These are phyloP conservation scores for Lethrus apterus DNA, from an alignment of 1,140 invertebrate species.

Conservation along the genomic window DNA sequence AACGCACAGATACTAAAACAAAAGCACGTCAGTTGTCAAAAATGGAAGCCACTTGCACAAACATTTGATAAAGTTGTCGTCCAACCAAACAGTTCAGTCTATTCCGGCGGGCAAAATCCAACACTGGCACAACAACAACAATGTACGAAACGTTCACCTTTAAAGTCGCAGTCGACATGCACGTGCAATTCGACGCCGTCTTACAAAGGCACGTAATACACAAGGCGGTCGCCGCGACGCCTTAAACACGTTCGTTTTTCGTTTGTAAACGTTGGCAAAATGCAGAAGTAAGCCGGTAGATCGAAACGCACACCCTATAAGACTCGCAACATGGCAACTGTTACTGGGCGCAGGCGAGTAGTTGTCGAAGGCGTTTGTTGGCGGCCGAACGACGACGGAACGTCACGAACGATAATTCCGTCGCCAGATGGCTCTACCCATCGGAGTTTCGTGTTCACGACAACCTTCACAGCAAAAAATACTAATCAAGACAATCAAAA, in stretches of 20 bases:
- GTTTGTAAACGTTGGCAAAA: not conserved
- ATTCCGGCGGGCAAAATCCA: too few species aligned
- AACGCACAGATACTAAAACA: constrained; percentile 2
- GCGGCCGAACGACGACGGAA: too few species aligned
- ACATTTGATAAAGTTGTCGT: too few species aligned
- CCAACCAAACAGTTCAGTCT: too few species aligned
- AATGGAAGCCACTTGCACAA: constrained; percentile 2
- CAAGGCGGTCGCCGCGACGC: not conserved
- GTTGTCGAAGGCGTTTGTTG: constrained; percentile 12
- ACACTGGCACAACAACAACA: too few species aligned
- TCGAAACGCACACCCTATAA: constrained; percentile 23
- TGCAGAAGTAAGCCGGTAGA: not conserved
- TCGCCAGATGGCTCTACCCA: too few species aligned
- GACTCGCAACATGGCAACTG: constrained; percentile 35
- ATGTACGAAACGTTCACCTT: constrained; percentile 9
- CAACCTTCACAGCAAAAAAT: too few species aligned
- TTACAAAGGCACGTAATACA: not conserved
- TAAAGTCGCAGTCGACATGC: not conserved
- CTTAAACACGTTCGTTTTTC: not conserved
- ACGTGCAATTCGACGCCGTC: constrained; percentile 2
- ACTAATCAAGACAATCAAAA: too few species aligned
- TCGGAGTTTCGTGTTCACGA: too few species aligned
- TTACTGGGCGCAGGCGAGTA: constrained; percentile 29
- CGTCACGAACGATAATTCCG: too few species aligned
- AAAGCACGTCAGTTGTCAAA: constrained; percentile 5